Percentiles rank a stretch among this genome's conserved stretches.
These are phyloP conservation scores for Lophochroa leadbeateri DNA, from an alignment of 2,113 vertebrate species.

Conservation along the genomic window DNA sequence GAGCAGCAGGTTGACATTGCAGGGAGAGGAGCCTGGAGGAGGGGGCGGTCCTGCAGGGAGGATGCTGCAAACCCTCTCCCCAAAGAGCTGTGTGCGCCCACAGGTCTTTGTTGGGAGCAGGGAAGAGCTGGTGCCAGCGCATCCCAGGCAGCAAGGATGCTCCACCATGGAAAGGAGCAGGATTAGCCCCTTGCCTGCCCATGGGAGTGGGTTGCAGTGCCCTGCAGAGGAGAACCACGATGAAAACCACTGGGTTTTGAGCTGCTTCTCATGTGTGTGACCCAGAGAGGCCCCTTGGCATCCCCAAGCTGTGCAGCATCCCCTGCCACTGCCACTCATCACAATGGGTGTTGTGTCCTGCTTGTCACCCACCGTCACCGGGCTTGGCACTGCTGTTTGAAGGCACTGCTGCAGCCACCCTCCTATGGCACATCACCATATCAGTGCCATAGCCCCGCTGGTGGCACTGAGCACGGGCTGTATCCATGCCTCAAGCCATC, in stretches of 20 bases:
- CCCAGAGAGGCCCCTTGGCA: not conserved
- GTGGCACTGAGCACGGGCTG: accelerated
- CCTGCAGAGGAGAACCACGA: not conserved
- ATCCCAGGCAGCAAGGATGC: not conserved
- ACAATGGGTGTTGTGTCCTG: not conserved
- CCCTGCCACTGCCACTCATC: not conserved
- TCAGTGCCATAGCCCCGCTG: accelerated
- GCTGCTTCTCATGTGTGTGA: not conserved
- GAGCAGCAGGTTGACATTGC: conserved; percentile 62
- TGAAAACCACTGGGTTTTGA: not conserved
- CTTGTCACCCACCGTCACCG: not conserved
- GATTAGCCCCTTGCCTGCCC: not conserved
- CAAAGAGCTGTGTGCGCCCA: not conserved
- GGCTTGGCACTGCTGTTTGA: not conserved
- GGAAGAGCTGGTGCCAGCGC: not conserved
- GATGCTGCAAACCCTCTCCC: not conserved
- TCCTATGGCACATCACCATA: accelerated
- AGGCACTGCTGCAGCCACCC: not conserved
- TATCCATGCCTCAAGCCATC: accelerated
- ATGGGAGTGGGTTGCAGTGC: not conserved
- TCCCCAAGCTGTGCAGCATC: not conserved
- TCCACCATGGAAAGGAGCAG: not conserved
- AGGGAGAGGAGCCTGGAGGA: not conserved
- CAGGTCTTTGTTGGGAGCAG: not conserved
- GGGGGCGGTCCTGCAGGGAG: not conserved